A percentile compares a stretch with the other conserved stretches of the same genome.
phyloP scores from a whole-genome alignment of 1,140 invertebrate genomes.

The Panulirus ornatus region DNA sequence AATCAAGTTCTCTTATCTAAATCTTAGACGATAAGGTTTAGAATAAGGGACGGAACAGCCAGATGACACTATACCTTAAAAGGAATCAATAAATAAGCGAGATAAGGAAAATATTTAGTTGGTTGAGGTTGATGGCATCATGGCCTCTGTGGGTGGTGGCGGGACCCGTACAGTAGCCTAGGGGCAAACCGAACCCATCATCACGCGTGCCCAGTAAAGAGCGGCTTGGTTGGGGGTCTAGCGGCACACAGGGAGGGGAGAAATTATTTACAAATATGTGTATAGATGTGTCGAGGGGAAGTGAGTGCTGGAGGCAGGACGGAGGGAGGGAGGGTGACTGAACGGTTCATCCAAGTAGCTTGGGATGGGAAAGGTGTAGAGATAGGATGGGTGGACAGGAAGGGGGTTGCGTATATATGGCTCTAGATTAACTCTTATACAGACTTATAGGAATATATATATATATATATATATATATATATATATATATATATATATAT shows the following conservation, averaged over 20 bases:
- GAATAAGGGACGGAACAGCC: background rate
- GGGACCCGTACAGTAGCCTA: background rate
- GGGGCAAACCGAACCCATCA: slow-evolving; percentile 49
- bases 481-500: too few relatives aligned
- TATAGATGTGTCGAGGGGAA: background rate
- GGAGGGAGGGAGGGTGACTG: background rate
- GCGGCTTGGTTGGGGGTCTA: background rate
- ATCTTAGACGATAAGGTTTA: background rate
- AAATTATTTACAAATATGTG: slow-evolving; percentile 50
- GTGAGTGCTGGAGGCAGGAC: background rate
- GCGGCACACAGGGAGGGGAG: background rate
- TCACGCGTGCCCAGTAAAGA: background rate
- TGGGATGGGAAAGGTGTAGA: background rate
- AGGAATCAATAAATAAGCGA: background rate
- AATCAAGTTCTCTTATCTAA: background rate
- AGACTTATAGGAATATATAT: too few relatives aligned
- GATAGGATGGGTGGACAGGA: background rate
- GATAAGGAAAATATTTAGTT: background rate
- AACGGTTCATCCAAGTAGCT: background rate
- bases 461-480: too few relatives aligned
- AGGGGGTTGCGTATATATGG: too few relatives aligned
- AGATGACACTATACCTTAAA: background rate
- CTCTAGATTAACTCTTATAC: too few relatives aligned
- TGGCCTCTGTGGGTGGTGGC: background rate
- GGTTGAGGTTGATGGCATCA: background rate